phyloP scores from a whole-genome alignment of 1,140 invertebrate species.

The Zaprionus ornatus region DNA sequence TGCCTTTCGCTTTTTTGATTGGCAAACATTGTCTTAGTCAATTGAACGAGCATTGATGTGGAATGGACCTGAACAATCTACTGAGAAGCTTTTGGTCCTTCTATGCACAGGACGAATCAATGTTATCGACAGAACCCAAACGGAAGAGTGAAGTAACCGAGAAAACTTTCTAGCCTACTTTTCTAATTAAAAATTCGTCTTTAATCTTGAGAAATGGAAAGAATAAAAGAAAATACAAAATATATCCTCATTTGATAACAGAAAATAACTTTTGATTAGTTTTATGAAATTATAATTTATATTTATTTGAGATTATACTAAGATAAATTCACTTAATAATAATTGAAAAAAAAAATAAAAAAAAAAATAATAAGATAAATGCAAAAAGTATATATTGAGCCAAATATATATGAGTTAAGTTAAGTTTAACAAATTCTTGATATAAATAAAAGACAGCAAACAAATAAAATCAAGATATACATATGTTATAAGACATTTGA shows the following conservation, averaged over 20 bases:
- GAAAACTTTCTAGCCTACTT: constrained; percentile 13
- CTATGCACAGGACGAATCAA: background rate
- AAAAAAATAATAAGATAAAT: too few species aligned
- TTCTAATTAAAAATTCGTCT: constrained; percentile 30
- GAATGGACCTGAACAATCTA: constrained; percentile 24
- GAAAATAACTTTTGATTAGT: background rate
- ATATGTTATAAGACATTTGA: too few species aligned
- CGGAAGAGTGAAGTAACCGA: background rate
- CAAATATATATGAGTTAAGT: too few species aligned
- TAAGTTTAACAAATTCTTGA: too few species aligned
- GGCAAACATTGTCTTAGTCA: constrained; percentile 34
- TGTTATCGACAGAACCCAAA: background rate
- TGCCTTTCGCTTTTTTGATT: constrained; percentile 8
- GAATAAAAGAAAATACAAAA: background rate
- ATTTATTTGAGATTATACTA: too few species aligned
- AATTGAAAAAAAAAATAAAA: too few species aligned
- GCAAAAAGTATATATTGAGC: too few species aligned
- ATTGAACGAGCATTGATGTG: constrained; percentile 23
- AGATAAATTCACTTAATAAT: too few species aligned
- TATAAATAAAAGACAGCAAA: too few species aligned
- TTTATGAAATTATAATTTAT: too few species aligned
- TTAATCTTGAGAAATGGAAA: background rate
- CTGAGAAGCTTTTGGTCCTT: constrained; percentile 4
- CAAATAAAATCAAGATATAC: too few species aligned
- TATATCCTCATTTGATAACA: background rate